Base-by-base conservation (phyloP, 2,888 invertebrate genomes). In the Apodemia mormo region DNA sequence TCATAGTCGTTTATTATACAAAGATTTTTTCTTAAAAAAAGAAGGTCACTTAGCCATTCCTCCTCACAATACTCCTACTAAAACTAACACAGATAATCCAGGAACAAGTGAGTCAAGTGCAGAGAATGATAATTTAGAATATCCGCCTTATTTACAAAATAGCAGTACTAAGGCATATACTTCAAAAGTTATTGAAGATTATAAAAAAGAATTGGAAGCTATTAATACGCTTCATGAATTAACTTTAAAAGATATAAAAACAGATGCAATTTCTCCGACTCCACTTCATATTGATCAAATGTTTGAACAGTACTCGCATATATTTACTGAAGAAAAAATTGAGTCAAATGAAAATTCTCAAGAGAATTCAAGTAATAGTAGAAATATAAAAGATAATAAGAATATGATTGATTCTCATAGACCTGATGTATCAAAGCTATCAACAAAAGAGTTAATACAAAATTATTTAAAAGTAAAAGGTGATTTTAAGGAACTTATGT, bases 171-270 rank as follows among this genome's bases (percentile, higher is more conserved):
- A 93, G 84, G 89, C 91, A 0, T 94, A 93, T 70, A 94, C 94
- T 6, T 93, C 93, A 29, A 91, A 92, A 81, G 93, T 94, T 4
- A 93, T 94, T 70, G 93, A 93, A 81, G 94, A 94, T 81, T 94
- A 94, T 73, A 94, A 91, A 79, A 92, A 87, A 76, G 94, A 94
- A 82, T 81, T 94, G 74, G 88, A 91, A 79, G 89, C 93, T 69
- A 94, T 94, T 61, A 92, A 94, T 71, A 91, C 85, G 76, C 80
- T 93, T 52, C 94, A 94, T 71, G 88, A 92, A 71, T 84, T 94
- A 8, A 92, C 94, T 9, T 73, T 94, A 1, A 93, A 93, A 84
- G 94, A 94, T 82, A 89, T 94, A 68, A 88, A 93, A 79, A 85
- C 85, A 40, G 92, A 93, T 71, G 81, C 87, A 1, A 83, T 89